Evolutionary conservation across 1,140 invertebrate genomes (phyloP), one percentile per base, ranked within the genome.

Genomic region (Araneus ventricosus): DNA sequence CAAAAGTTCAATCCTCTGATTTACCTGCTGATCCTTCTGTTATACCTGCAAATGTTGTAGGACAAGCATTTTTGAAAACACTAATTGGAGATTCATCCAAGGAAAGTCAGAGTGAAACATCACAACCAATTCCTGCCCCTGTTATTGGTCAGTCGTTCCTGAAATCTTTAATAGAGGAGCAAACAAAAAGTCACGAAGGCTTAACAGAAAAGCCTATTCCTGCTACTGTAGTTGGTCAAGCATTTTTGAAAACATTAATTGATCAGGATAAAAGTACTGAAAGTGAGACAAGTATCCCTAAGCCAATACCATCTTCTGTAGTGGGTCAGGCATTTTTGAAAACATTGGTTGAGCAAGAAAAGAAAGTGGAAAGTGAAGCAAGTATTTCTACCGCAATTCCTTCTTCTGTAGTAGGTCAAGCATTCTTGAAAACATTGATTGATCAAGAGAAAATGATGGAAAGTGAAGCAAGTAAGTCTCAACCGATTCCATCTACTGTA

Each of bases 71-170:
- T 88, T 80, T 93, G 45, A 93, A 93, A 80, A 75, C 59, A 20
- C 22, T 88, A 34, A 7, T 86, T 14, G n/a, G 84, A 45, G n/a
- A 57, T 22, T 20, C 70, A 75, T n/a, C 39, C 2, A 80, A 37
- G 4, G 10, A 4, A 39, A 45, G 3, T 52, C 24, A 45, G 24
- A 45, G n/a, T 5, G 85, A 87, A 63, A 37, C 24, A 22, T 24
- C 34, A 34, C 61, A 67, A n/a, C n/a, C 45, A 8, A 82, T 93
- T 67, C 92, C 92, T 17, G 92, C 92, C 22, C 63, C 92, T 88
- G 92, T 89, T 89, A 88, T 93, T 84, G 45, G 92, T 67, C 92
- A 93, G n/a, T 14, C 92, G 41, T 93, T 93, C 82, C 57, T 93
- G 4, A 93, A 89, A 57, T 59, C 87, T 30, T 67, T 93, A 27